phyloP scores from a whole-genome alignment of 2,888 invertebrate genomes.

The Drosophila flavopinicola region DNA sequence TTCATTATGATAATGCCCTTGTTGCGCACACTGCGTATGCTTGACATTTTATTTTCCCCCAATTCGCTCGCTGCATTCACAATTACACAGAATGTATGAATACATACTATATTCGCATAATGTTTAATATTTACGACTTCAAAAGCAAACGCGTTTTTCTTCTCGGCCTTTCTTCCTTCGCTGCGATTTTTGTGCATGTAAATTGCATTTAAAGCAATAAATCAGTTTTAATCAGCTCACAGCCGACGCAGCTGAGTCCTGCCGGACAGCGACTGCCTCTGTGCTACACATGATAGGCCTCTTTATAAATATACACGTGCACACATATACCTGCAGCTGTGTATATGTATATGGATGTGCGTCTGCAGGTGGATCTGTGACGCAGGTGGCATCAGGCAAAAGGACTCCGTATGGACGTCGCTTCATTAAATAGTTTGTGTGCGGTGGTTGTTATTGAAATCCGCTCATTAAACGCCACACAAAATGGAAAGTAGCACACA shows the following conservation, averaged over 20 bases:
- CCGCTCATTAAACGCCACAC: constrained; percentile 55
- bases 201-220: constrained; percentile 78
- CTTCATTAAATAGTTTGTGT: constrained; percentile 64
- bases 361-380: neutral
- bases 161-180: constrained; percentile 23
- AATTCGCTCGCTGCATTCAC: constrained; percentile 11
- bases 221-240: constrained; percentile 75
- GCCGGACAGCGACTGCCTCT: constrained; percentile 37
- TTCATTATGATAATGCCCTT: constrained; percentile 25
- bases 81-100: neutral
- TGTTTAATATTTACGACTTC: constrained; percentile 52
- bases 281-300: constrained; percentile 54
- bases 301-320: constrained; percentile 19
- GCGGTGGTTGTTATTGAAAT: constrained; percentile 47
- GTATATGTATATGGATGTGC: neutral
- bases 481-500: constrained; percentile 34
- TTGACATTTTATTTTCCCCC: constrained; percentile 44
- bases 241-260: constrained; percentile 65
- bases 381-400: constrained; percentile 47
- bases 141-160: constrained; percentile 47
- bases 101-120: constrained; percentile 16
- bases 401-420: constrained; percentile 42
- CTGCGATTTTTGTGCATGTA: constrained; percentile 68
- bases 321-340: constrained; percentile 6
- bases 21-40: constrained; percentile 39